A percentile compares a stretch with the other conserved stretches of the same genome.
Evolutionary conservation across 2,113 vertebrate genomes (phyloP).

Genomic region (Myrmecobius fasciatus): DNA sequence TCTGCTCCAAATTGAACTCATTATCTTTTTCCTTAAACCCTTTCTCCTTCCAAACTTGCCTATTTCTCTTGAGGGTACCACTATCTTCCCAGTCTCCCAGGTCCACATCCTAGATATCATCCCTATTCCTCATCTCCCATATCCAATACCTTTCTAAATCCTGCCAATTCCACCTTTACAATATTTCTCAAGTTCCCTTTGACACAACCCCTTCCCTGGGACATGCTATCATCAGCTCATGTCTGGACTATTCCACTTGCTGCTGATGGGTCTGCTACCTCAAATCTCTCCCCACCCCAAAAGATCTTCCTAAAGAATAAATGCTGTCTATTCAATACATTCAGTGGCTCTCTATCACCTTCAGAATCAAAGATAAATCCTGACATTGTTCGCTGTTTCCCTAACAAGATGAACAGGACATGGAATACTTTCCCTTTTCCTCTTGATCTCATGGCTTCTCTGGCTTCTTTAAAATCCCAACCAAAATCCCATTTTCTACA

Average conservation of each 20-base stretch:
- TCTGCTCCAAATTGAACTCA: not conserved
- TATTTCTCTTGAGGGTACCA: not conserved
- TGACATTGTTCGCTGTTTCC: not conserved
- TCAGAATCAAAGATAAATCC: not conserved
- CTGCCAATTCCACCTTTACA: not conserved
- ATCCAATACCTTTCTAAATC: not conserved
- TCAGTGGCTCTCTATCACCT: not conserved
- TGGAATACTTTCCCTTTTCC: not conserved
- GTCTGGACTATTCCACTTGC: not conserved
- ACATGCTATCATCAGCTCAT: not conserved
- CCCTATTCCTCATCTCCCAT: not conserved
- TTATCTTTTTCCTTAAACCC: not conserved
- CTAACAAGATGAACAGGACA: not conserved
- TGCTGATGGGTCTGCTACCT: not conserved
- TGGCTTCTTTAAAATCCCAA: not conserved
- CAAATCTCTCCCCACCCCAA: not conserved
- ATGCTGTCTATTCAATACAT: not conserved
- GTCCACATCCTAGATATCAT: not conserved
- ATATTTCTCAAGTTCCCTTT: not conserved
- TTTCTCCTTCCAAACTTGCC: not conserved
- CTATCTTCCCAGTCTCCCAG: not conserved
- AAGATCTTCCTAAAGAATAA: not conserved
- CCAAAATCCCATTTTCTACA: not conserved
- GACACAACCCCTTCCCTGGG: not conserved
- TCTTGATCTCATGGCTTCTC: not conserved